These are phyloP conservation scores for Sebastes iracundus DNA, from an alignment of 2,797 vertebrate genomes.

Conservation along the genomic window DNA sequence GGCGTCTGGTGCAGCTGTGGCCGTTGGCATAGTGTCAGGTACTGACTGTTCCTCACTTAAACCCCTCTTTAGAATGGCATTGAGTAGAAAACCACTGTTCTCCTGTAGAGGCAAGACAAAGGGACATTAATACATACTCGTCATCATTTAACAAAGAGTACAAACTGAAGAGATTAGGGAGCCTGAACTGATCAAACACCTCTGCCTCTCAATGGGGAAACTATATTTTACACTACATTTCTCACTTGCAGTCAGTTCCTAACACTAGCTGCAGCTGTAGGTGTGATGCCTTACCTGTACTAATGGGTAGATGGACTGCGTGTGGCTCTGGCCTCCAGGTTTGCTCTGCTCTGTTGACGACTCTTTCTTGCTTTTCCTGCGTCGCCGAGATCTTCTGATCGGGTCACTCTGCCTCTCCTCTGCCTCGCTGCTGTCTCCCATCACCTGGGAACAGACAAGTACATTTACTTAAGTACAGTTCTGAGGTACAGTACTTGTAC, in stretches of 20 bases:
- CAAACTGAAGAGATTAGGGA: neutral
- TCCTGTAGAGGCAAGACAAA: slow-evolving; percentile 63
- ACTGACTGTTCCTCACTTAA: slow-evolving; percentile 71
- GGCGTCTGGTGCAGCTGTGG: slow-evolving; percentile 52
- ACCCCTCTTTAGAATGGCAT: slow-evolving; percentile 72
- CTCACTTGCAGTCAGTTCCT: too few relatives aligned
- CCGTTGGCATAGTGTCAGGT: slow-evolving; percentile 38
- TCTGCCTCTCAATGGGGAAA: slow-evolving; percentile 55
- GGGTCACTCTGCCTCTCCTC: slow-evolving; percentile 84
- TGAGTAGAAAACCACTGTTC: slow-evolving; percentile 78
- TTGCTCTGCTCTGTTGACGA: slow-evolving; percentile 69
- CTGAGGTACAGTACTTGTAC: neutral
- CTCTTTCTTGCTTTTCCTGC: slow-evolving; percentile 87
- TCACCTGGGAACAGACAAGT: slow-evolving; percentile 72
- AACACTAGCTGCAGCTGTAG: neutral
- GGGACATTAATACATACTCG: neutral
- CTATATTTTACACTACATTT: neutral
- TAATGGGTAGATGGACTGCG: slow-evolving; percentile 61
- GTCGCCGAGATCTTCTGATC: slow-evolving; percentile 83
- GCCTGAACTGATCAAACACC: neutral
- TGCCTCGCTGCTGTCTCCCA: slow-evolving; percentile 90
- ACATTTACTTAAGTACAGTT: neutral
- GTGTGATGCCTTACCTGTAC: slow-evolving; percentile 56
- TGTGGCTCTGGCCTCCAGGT: slow-evolving; percentile 54
- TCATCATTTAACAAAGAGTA: neutral